phyloP scores from a whole-genome alignment of 2,797 vertebrate species.

The Prionace glauca region DNA sequence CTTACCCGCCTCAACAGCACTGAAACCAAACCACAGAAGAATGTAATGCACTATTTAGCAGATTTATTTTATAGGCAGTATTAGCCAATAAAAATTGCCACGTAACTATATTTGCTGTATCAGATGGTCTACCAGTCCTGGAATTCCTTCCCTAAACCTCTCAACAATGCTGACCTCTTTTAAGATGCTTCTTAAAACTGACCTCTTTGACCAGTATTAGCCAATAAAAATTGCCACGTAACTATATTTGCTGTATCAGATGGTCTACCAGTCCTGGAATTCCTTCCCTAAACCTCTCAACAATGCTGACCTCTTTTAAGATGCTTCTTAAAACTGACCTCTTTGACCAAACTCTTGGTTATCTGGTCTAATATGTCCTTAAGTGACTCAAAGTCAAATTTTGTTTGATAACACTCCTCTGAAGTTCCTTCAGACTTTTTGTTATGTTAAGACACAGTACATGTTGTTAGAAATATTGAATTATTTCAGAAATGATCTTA shows the following conservation, averaged over 20 bases:
- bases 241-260: constrained; percentile 7
- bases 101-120: neutral
- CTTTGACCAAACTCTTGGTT: neutral
- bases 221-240: neutral
- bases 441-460: neutral
- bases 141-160: neutral
- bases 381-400: neutral
- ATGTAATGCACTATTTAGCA: neutral
- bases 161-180: neutral
- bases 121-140: neutral
- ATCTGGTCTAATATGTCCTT: neutral
- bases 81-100: neutral
- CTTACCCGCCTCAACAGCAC: neutral
- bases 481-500: neutral
- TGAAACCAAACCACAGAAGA: neutral
- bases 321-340: neutral
- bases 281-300: neutral
- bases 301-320: neutral
- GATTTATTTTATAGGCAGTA: neutral
- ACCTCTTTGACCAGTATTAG: neutral
- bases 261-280: neutral
- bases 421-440: neutral
- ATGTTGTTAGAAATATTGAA: neutral
- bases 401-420: neutral
- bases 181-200: neutral